These are phyloP conservation scores for Hydroisotoma schaefferi DNA, from an alignment of 2,888 invertebrate genomes.

Conservation along the genomic window DNA sequence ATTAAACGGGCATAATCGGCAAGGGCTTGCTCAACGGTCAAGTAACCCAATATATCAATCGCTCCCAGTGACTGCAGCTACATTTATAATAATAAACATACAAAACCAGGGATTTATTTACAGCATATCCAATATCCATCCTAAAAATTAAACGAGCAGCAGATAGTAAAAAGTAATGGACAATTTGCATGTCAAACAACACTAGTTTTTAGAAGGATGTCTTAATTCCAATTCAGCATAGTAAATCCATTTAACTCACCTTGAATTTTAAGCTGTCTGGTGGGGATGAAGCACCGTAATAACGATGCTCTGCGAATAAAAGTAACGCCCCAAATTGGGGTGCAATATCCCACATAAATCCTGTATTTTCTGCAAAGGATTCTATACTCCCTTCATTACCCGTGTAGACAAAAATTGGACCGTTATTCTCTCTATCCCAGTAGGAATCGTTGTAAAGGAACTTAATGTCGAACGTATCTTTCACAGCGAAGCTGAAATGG, in stretches of 20 bases:
- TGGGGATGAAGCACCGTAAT: conserved; percentile 85
- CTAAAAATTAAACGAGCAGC: too few species aligned
- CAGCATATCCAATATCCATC: too few species aligned
- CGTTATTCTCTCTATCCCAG: conserved; percentile 58
- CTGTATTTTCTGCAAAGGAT: conserved; percentile 66
- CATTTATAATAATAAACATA: too few species aligned
- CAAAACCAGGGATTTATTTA: too few species aligned
- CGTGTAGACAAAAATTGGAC: conserved; percentile 88
- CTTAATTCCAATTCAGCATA: too few species aligned
- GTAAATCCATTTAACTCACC: too few species aligned
- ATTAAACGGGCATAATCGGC: conserved; percentile 86
- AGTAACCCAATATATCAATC: conserved; percentile 62
- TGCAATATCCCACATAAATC: conserved; percentile 91
- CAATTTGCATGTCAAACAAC: too few species aligned
- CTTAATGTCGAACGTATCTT: conserved; percentile 68
- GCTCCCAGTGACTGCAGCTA: neutral
- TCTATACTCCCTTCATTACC: conserved; percentile 94
- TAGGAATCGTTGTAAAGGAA: conserved; percentile 76
- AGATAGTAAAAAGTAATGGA: too few species aligned
- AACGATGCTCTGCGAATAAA: conserved; percentile 92
- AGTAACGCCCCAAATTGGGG: conserved; percentile 71
- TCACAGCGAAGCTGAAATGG: conserved; percentile 74
- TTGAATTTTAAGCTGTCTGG: neutral
- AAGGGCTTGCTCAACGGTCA: conserved; percentile 84
- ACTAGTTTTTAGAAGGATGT: too few species aligned